These are phyloP conservation scores for Micromesistius poutassou DNA, from an alignment of 2,797 vertebrate genomes.

Conservation along the genomic window DNA sequence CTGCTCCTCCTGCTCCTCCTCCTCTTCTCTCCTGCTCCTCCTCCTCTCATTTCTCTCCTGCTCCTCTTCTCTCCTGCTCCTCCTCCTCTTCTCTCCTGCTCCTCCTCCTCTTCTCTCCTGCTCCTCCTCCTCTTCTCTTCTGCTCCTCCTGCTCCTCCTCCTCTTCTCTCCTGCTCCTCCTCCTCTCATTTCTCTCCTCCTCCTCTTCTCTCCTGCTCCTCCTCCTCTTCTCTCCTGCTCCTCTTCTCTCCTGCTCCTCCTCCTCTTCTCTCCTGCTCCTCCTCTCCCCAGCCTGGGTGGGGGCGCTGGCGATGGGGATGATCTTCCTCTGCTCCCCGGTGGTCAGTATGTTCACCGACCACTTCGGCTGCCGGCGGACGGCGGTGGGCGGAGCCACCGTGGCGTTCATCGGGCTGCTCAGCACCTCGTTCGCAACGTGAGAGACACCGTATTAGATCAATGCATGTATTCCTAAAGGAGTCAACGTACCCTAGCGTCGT, in stretches of 20 bases:
- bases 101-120: constrained; percentile 18
- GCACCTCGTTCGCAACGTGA: constrained; percentile 96
- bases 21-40: neutral
- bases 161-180: too few relatives aligned
- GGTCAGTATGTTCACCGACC: constrained; percentile 98
- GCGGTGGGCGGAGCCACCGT: constrained; percentile 85
- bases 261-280: neutral
- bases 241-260: neutral
- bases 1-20: neutral
- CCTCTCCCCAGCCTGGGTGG: constrained; percentile 85
- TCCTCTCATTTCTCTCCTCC: too few relatives aligned
- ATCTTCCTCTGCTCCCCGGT: constrained; percentile 98
- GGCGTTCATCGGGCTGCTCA: constrained; percentile 92
- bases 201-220: too few relatives aligned
- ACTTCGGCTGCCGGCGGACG: constrained; percentile 91
- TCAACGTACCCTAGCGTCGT: neutral
- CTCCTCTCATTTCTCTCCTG: neutral
- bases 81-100: too few relatives aligned
- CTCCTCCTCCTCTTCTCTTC: too few relatives aligned
- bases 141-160: too few relatives aligned
- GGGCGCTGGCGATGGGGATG: constrained; percentile 96
- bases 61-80: neutral
- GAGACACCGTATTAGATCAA: constrained; percentile 5
- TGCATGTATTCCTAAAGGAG: neutral
- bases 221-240: neutral